phyloP scores from a whole-genome alignment of 2,797 vertebrate genomes.

The Erpetoichthys calabaricus region DNA sequence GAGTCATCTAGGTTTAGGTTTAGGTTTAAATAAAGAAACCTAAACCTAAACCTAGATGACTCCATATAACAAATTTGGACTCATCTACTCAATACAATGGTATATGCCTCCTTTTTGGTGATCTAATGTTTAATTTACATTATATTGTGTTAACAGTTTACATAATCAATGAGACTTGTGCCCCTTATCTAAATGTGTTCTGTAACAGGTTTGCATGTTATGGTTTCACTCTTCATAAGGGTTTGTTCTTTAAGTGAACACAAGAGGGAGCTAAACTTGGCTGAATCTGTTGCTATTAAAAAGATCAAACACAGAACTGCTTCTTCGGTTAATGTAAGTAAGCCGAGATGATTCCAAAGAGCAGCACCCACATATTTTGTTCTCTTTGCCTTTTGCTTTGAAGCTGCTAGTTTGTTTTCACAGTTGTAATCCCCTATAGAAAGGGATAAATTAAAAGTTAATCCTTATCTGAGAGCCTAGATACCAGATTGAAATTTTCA shows the following conservation, averaged over 20 bases:
- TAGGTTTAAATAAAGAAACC: no score
- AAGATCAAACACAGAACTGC: no score
- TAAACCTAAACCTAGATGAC: no score
- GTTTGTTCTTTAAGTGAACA: background rate
- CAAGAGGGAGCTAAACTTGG: constrained; percentile 19
- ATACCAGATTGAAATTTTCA: constrained; percentile 52
- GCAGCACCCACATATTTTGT: constrained; percentile 33
- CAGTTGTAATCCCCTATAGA: constrained; percentile 47
- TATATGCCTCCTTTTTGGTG: no score
- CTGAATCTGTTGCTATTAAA: background rate
- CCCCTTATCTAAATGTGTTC: no score
- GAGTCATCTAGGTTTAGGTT: no score
- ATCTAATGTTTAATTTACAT: no score
- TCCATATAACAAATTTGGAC: no score
- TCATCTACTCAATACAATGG: no score
- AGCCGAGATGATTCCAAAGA: constrained; percentile 40
- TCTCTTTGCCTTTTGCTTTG: constrained; percentile 43
- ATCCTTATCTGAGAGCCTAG: constrained; percentile 47
- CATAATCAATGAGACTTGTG: no score
- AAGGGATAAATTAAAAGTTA: constrained; percentile 49
- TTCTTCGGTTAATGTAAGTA: constrained; percentile 26
- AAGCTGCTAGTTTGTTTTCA: constrained; percentile 47
- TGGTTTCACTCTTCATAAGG: background rate
- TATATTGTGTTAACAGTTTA: no score
- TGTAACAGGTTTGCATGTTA: background rate